Percentiles rank a stretch among this genome's conserved stretches.
These are phyloP conservation scores for Hyperoplus immaculatus DNA, from an alignment of 2,797 vertebrate species.

Conservation along the genomic window DNA sequence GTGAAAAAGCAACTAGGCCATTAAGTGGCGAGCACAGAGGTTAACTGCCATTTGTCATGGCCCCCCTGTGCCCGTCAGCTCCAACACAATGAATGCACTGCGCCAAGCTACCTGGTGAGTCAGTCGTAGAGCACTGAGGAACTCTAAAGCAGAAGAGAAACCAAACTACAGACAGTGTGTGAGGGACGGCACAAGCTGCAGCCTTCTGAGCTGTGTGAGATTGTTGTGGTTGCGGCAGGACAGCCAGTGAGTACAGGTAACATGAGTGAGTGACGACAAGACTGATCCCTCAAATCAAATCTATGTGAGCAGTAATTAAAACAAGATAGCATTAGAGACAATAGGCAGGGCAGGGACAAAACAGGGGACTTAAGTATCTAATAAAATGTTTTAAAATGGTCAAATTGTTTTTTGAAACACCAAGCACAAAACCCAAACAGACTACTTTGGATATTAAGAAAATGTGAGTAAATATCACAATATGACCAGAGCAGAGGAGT, in stretches of 20 bases:
- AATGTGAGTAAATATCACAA: conserved; percentile 19
- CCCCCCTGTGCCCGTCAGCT: conserved; percentile 31
- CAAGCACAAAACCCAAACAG: background rate
- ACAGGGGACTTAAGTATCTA: background rate
- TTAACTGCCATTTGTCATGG: conserved; percentile 45
- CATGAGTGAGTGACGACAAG: conserved; percentile 14
- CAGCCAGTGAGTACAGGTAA: background rate
- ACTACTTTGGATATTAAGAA: background rate
- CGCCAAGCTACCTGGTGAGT: conserved; percentile 63
- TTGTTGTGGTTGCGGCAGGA: background rate
- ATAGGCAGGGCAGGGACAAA: background rate
- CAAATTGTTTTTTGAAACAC: background rate
- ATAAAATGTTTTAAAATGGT: background rate
- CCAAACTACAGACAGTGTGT: conserved; percentile 34
- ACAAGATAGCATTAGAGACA: conserved; percentile 1
- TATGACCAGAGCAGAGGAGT: conserved; percentile 23
- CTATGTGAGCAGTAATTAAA: conserved; percentile 11
- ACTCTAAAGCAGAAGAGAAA: conserved; percentile 82
- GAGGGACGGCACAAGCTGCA: conserved; percentile 29
- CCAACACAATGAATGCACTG: conserved; percentile 23
- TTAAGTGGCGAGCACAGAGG: conserved; percentile 44
- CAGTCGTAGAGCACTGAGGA: conserved; percentile 66
- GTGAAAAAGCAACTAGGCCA: conserved; percentile 64
- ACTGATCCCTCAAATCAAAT: background rate
- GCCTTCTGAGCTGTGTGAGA: conserved; percentile 16